phyloP scores from a whole-genome alignment of 2,888 invertebrate genomes.

The Fissipunctia ypsillon region DNA sequence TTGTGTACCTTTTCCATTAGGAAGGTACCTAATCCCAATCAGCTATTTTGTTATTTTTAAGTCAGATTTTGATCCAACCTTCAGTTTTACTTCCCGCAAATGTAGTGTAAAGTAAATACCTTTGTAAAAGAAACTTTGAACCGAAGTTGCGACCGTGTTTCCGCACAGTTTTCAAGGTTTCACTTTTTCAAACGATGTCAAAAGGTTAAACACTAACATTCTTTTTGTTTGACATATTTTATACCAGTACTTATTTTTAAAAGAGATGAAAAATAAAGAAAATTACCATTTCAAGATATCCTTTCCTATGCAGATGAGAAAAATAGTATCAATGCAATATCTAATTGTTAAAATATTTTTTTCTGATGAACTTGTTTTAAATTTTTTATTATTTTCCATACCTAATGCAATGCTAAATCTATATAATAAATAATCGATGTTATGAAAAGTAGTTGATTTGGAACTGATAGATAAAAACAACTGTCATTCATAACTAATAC shows the following conservation, averaged over 20 bases:
- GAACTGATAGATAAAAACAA: not conserved
- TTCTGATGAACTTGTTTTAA: too few species aligned
- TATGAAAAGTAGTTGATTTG: too few species aligned
- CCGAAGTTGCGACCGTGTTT: conserved; percentile 1
- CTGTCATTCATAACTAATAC: not conserved
- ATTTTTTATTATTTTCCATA: not conserved
- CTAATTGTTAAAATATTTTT: too few species aligned
- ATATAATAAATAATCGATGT: too few species aligned
- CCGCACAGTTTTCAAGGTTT: conserved; percentile 16
- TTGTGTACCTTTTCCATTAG: too few species aligned
- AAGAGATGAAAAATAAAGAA: not conserved
- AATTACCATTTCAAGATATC: not conserved
- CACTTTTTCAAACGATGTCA: not conserved
- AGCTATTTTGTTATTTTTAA: not conserved
- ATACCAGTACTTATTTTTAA: not conserved
- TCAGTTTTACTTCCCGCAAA: not conserved
- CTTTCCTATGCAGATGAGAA: not conserved
- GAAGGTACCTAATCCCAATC: not conserved
- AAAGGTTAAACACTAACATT: not conserved
- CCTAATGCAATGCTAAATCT: not conserved
- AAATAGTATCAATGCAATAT: too few species aligned
- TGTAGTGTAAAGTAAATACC: not conserved
- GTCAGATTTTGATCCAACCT: not conserved
- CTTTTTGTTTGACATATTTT: not conserved
- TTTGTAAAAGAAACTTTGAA: conserved; percentile 17